Conservation (phyloP, 2,888 invertebrate species). For the Dione juno region DNA sequence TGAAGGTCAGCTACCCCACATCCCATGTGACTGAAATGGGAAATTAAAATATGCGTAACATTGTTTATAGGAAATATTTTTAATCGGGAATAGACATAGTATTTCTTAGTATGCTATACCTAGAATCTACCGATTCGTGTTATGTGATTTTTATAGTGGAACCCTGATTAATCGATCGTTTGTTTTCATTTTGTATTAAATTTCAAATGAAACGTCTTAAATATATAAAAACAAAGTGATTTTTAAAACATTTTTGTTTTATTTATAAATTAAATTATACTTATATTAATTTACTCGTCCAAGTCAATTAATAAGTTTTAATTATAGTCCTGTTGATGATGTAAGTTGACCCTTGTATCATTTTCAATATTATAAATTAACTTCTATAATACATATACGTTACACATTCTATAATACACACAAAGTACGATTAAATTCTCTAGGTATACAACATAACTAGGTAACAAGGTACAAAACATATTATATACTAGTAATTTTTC, state of each 20-base stretch:
- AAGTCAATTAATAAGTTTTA: conserved; percentile 12
- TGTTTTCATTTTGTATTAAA: neutral
- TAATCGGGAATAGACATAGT: no score
- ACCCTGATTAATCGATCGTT: no score
- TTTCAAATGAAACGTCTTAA: neutral
- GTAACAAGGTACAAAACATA: no score
- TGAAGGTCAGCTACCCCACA: neutral
- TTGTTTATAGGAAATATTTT: no score
- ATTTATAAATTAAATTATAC: neutral
- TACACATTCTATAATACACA: no score
- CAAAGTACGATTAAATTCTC: neutral
- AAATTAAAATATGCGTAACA: no score
- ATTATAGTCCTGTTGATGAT: conserved; percentile 3
- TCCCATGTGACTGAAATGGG: neutral
- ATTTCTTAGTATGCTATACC: neutral
- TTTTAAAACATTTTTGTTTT: neutral
- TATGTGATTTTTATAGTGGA: no score
- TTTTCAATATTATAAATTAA: neutral
- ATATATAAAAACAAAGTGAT: neutral
- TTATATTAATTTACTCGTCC: neutral
- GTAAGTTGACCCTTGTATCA: neutral
- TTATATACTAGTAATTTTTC: no score
- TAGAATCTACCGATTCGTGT: neutral
- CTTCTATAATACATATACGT: no score
- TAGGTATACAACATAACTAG: no score